These are phyloP conservation scores for Artibeus lituratus DNA, from an alignment of 2,797 vertebrate species.

Conservation along the genomic window DNA sequence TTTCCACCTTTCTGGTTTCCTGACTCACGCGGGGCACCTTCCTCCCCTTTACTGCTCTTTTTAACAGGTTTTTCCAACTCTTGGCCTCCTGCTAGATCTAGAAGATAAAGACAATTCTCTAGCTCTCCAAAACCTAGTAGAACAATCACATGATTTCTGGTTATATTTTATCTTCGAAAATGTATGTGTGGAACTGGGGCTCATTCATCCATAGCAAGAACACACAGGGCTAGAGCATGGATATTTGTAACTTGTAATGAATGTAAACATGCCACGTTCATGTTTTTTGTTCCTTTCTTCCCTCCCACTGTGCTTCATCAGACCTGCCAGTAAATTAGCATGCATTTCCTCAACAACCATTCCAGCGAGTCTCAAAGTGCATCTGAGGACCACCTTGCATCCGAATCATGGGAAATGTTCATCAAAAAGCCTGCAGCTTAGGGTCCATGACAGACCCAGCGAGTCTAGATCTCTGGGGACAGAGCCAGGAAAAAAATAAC, in stretches of 20 bases:
- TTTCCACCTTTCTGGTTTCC: constrained; percentile 42
- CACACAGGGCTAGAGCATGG: not conserved
- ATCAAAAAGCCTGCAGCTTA: not conserved
- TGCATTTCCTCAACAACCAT: not conserved
- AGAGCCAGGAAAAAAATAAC: not conserved
- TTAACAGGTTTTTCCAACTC: not conserved
- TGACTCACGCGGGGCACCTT: not conserved
- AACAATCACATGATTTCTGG: not conserved
- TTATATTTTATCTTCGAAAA: constrained; percentile 1
- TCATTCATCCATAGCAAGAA: not conserved
- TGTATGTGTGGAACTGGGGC: not conserved
- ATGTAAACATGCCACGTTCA: constrained; percentile 3
- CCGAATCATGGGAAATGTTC: not conserved
- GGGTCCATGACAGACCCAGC: not conserved
- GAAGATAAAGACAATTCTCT: not conserved
- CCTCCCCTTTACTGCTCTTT: not conserved
- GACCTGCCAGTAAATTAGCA: not conserved
- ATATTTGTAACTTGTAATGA: not conserved
- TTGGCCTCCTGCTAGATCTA: not conserved
- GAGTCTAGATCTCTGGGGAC: not conserved
- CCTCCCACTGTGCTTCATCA: not conserved
- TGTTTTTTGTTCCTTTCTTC: not conserved
- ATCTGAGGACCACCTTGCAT: not conserved
- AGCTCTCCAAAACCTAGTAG: not conserved
- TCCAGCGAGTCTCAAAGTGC: not conserved